Evolutionary conservation across 35 echinoderm and acorn worm species (phyloP), one percentile per base, ranked within the genome.

Genomic region (Chiridota heheva): DNA sequence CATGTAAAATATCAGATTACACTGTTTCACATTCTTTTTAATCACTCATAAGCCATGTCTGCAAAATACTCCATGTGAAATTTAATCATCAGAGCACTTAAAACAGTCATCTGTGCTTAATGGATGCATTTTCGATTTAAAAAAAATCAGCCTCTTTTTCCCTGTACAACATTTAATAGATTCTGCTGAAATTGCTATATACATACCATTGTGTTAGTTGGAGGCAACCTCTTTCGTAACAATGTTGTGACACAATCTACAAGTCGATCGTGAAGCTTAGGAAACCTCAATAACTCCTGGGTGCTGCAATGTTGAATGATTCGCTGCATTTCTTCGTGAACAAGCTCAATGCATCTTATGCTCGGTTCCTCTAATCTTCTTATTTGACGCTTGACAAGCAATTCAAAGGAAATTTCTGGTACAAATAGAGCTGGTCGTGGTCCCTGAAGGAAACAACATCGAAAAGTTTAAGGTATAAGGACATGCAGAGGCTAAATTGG

Each of bases 291-390:
- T 18, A 98, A 58, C 48, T 98, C 95, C 45, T 98, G 95, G 0
- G 95, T 98, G 27, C 95, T 89, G 25, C 89, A 98, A 42, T 98
- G 95, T 24, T 91, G 89, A 35, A 98, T 91, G 32, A 98, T 98
- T 18, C 95, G 78, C 42, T 98, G 95, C 95, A 98, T 98, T 75
- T 98, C 95, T 42, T 98, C 95, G 36, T 98, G 95, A 7, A 98
- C 95, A 2, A 98, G 84, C 42, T 98, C 95, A 30, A 98, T 85
- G 46, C 95, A 98, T 39, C 95, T 80, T 51, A 91, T 40, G 60
- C 95, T 92, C 13, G 95, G 95, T 39, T 98, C 95, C 67, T 98
- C 95, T 62, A 98, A 59, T 25, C 95, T 70, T 40, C 86, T 68
- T 29, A 98, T 98, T 68, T 98, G 95, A 59, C 95, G 69, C 40